Conservation (phyloP, 2,113 vertebrate species). For the Myodes glareolus region DNA sequence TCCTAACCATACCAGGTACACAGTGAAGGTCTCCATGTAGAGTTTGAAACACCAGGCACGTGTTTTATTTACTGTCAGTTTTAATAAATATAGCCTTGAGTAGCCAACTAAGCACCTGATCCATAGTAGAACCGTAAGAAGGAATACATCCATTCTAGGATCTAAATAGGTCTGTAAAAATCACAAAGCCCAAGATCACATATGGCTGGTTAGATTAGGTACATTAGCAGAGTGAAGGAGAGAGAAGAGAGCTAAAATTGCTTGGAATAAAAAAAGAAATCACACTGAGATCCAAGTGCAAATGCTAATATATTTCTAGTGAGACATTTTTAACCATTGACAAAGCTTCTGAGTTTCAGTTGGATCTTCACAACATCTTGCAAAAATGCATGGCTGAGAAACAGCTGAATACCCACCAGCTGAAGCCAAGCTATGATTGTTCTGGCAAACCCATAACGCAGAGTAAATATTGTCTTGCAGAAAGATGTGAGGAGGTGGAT, state of each 20-base stretch:
- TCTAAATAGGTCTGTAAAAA: conserved; percentile 60
- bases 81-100: conserved; percentile 9
- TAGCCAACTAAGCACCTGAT: not conserved
- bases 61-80: not conserved
- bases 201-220: conserved; percentile 70
- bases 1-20: not conserved
- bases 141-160: conserved; percentile 45
- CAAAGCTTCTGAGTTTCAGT: conserved; percentile 57
- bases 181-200: conserved; percentile 54
- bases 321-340: conserved; percentile 78
- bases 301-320: conserved; percentile 73
- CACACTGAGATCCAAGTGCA: conserved; percentile 67
- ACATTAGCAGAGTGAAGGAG: conserved; percentile 70
- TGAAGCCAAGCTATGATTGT: conserved; percentile 68
- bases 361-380: conserved; percentile 68
- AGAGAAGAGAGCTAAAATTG: conserved; percentile 75
- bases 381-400: conserved; percentile 58
- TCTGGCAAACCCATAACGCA: conserved; percentile 76
- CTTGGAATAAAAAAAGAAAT: conserved; percentile 78
- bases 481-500: conserved; percentile 75
- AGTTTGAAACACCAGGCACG: not conserved
- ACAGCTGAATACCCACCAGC: conserved; percentile 73
- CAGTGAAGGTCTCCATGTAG: not conserved
- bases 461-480: conserved; percentile 81
- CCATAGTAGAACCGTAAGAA: conserved; percentile 12